phyloP scores from a whole-genome alignment of 2,888 invertebrate genomes.

The Leucophenga maculata region DNA sequence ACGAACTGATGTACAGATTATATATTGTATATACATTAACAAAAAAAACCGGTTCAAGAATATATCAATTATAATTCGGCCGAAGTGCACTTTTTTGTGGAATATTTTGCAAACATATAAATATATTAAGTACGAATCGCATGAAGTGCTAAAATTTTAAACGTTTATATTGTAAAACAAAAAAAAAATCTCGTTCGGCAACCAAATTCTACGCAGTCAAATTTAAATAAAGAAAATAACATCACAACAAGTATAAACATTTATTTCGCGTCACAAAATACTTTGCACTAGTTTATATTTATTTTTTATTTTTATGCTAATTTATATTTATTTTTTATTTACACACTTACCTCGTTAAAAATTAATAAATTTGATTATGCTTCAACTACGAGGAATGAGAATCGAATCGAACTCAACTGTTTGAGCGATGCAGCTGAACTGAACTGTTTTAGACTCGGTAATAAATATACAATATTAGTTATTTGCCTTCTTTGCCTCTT shows the following conservation, averaged over 20 bases:
- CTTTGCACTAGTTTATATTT: conserved; percentile 32
- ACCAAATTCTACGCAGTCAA: conserved; percentile 12
- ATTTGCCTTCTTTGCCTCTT: too few species aligned
- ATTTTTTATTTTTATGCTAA: conserved; percentile 34
- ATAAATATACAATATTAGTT: too few species aligned
- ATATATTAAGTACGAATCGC: too few species aligned
- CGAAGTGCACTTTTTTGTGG: background rate
- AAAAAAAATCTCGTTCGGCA: conserved; percentile 2
- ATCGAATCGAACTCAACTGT: conserved; percentile 42
- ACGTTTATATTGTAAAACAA: background rate
- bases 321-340: conserved; percentile 38
- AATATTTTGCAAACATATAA: background rate
- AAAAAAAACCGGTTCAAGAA: conserved; percentile 7
- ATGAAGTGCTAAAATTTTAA: background rate
- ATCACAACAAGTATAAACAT: conserved; percentile 30
- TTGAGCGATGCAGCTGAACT: conserved; percentile 52
- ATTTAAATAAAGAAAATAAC: background rate
- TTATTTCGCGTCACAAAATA: conserved; percentile 49
- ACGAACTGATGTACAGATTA: too few species aligned
- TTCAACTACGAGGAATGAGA: background rate
- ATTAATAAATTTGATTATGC: conserved; percentile 35
- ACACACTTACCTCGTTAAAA: conserved; percentile 29
- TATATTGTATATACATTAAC: too few species aligned
- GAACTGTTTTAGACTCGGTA: conserved; percentile 51
- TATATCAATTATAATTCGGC: background rate